Conservation (phyloP, 92 coral and sea anemone species). For the Plumapathes pennacea region DNA sequence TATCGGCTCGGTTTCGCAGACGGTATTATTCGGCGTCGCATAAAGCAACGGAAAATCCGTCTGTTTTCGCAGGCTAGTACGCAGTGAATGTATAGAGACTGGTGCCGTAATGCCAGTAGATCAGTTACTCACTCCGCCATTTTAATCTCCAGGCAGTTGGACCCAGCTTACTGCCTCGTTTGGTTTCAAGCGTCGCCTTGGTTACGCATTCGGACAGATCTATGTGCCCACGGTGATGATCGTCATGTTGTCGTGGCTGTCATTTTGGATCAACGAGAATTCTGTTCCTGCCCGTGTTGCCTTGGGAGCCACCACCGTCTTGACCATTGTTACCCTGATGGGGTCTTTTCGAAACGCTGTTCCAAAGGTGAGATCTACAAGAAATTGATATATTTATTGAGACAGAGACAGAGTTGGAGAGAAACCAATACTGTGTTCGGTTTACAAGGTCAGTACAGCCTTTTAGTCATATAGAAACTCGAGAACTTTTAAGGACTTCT, state of each 20-base stretch:
- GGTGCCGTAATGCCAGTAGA: too few relatives aligned
- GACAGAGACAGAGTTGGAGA: neutral
- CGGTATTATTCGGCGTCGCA: too few relatives aligned
- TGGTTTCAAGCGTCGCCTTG: slow-evolving; percentile 54
- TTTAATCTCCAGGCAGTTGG: neutral
- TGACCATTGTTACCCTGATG: slow-evolving; percentile 70
- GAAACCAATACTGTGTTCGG: too few relatives aligned
- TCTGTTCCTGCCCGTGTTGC: slow-evolving; percentile 81
- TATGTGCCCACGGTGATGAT: slow-evolving; percentile 70
- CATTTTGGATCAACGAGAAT: slow-evolving; percentile 71
- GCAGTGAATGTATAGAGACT: too few relatives aligned
- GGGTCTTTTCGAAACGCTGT: slow-evolving; percentile 67
- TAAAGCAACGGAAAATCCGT: too few relatives aligned
- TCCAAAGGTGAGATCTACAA: slow-evolving; percentile 41
- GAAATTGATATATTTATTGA: neutral
- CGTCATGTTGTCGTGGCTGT: slow-evolving; percentile 64
- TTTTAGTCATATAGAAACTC: too few relatives aligned
- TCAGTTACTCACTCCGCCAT: neutral
- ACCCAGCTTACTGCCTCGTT: slow-evolving; percentile 44
- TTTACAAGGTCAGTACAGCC: too few relatives aligned
- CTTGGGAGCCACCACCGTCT: slow-evolving; percentile 67
- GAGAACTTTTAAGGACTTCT: slow-evolving; percentile 53
- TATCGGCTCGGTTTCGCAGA: too few relatives aligned
- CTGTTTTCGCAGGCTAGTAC: too few relatives aligned
- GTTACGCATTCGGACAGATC: slow-evolving; percentile 62